Evolutionary conservation across 2,888 invertebrate species (phyloP), one percentile per base, ranked within the genome.

Genomic region (Megaustenia siamemsis): DNA sequence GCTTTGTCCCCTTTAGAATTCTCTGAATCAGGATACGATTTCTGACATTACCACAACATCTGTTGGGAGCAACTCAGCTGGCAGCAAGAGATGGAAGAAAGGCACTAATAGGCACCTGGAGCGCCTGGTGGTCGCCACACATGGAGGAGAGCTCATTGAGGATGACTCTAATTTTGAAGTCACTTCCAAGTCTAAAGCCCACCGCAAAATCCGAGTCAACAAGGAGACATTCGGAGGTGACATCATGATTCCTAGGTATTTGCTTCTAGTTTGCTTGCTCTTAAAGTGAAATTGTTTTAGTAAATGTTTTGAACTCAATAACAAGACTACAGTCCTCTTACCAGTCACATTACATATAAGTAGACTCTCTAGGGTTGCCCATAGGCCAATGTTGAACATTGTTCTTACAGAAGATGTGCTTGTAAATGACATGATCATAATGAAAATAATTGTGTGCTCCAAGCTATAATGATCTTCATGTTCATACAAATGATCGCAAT

Each of bases 151-250:
- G 43, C 86, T 89, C 66, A 85, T 82, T 69, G 89, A 90, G 63
- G 91, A 92, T 69, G 91, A 92, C 66, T 91, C 91, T 43, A 92
- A 92, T 73, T 93, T 93, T 89, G 91, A 92, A 78, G 86, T 93
- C 87, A 92, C 91, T 28, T 92, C 92, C 78, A 93, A 92, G 86
- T 93, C 93, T 35, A 91, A 92, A 86, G 92, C 92, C n/a, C 92
- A 93, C 88, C 92, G 92, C 84, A 91, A 90, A 81, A 92, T 93
- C 76, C 90, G 91, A 85, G 90, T 90, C 49, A 90, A 92, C 84
- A 89, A 90, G 38, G 91, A 90, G 85, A 89, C 90, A 6, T 91
- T 88, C 87, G 93, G 92, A 24, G 93, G 93, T 53, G 91, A 93
- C 86, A 91, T 92, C 40, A 88, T 90, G 45, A 88, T 89, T 77